Evolutionary conservation across 2,797 vertebrate species (phyloP).

Genomic region (Enteromius argenteus): DNA sequence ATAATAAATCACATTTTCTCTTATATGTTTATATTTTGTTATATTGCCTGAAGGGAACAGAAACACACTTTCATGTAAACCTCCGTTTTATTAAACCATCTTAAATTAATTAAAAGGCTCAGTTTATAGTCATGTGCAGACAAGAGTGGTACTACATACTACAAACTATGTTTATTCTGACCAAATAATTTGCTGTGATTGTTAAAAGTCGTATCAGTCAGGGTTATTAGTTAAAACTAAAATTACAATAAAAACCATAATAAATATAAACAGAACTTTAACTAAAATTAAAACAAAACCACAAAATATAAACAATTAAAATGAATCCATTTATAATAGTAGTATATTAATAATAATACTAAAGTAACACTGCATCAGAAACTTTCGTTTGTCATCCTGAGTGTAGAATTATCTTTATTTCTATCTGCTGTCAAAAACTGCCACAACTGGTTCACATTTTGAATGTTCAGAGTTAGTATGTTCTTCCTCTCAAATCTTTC

Average conservation of each 20-base stretch:
- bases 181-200: background rate
- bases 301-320: background rate
- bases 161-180: background rate
- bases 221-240: background rate
- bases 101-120: slow-evolving; percentile 41
- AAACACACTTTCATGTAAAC: slow-evolving; percentile 49
- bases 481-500: slow-evolving; percentile 1
- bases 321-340: background rate
- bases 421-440: background rate
- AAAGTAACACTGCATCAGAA: background rate
- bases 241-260: background rate
- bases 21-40: too few relatives aligned
- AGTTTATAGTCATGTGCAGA: slow-evolving; percentile 6
- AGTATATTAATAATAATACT: background rate
- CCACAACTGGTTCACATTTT: background rate
- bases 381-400: background rate
- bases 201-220: background rate
- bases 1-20: too few relatives aligned
- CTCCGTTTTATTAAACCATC: slow-evolving; percentile 43
- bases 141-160: slow-evolving; percentile 24
- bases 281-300: background rate
- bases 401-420: slow-evolving; percentile 1
- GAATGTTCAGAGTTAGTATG: background rate
- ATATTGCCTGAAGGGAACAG: slow-evolving; percentile 17
- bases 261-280: background rate